A percentile compares a stretch with the other conserved stretches of the same genome.
phyloP scores from a whole-genome alignment of 2,797 vertebrate genomes.

The Sebastes vulpes region DNA sequence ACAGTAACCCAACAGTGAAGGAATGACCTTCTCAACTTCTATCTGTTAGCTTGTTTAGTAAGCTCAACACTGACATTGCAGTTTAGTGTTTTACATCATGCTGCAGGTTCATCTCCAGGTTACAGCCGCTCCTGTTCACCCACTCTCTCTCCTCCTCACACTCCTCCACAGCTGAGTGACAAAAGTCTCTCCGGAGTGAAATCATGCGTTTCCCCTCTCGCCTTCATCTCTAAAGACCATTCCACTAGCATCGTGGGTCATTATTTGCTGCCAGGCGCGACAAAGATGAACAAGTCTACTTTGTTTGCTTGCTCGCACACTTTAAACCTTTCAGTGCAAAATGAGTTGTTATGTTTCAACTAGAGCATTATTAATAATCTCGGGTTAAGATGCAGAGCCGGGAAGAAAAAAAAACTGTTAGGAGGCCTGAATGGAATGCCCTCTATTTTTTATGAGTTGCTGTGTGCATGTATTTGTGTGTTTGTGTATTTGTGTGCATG shows the following conservation, averaged over 20 bases:
- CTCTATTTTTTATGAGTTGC: conserved; percentile 76
- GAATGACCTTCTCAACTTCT: neutral
- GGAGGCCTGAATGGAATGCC: conserved; percentile 60
- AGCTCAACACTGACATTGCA: conserved; percentile 9
- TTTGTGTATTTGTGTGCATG: conserved; percentile 38
- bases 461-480: conserved; percentile 9
- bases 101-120: conserved; percentile 27
- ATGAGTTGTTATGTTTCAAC: conserved; percentile 67
- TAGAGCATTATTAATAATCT: conserved; percentile 77
- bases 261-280: conserved; percentile 26
- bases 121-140: conserved; percentile 8
- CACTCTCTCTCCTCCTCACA: neutral
- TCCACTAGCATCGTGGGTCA: conserved; percentile 28
- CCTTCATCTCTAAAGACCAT: conserved; percentile 50
- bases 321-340: conserved; percentile 68
- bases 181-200: conserved; percentile 50
- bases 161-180: conserved; percentile 31
- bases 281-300: conserved; percentile 53
- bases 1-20: neutral
- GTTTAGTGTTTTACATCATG: conserved; percentile 10
- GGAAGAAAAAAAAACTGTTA: conserved; percentile 18
- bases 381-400: conserved; percentile 50
- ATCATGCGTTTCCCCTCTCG: conserved; percentile 16
- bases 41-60: neutral
- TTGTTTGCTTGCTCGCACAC: conserved; percentile 51